A percentile compares a stretch with the other conserved stretches of the same genome.
Evolutionary conservation across 2,888 invertebrate genomes (phyloP).

Genomic region (Sthenelais limicola): DNA sequence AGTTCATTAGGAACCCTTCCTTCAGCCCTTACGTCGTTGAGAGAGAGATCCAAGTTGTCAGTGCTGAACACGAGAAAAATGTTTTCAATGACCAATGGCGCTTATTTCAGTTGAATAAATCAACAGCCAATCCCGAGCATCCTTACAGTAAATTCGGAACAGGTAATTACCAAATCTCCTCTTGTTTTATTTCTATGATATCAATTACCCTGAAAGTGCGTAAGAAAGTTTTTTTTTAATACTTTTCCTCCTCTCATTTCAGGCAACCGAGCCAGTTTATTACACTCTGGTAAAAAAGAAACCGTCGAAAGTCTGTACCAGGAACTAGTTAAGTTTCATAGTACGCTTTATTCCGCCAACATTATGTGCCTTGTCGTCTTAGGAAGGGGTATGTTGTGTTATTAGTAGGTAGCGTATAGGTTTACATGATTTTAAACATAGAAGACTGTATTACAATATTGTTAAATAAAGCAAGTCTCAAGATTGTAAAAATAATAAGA

Average conservation of each 20-base stretch:
- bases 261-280: no score
- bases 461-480: no score
- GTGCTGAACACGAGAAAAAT: constrained; percentile 28
- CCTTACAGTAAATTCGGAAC: constrained; percentile 28
- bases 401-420: no score
- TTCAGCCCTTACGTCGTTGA: constrained; percentile 9
- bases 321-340: constrained; percentile 13
- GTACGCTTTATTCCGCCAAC: constrained; percentile 21
- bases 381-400: constrained; percentile 9
- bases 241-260: no score
- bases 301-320: constrained; percentile 23
- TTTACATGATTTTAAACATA: no score
- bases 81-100: constrained; percentile 27
- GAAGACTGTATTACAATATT: no score
- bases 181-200: background rate
- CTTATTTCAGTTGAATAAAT: constrained; percentile 13
- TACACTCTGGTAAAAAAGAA: no score
- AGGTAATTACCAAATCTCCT: background rate
- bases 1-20: constrained; percentile 14
- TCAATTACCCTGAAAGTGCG: background rate
- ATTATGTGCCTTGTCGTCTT: constrained; percentile 33
- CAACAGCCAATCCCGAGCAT: constrained; percentile 4
- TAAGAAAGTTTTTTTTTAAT: no score
- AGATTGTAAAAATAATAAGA: no score
- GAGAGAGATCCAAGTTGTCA: constrained; percentile 3